Evolutionary conservation across 2,113 vertebrate genomes (phyloP), one percentile per base, ranked within the genome.

Genomic region (Ammodytes dubius): DNA sequence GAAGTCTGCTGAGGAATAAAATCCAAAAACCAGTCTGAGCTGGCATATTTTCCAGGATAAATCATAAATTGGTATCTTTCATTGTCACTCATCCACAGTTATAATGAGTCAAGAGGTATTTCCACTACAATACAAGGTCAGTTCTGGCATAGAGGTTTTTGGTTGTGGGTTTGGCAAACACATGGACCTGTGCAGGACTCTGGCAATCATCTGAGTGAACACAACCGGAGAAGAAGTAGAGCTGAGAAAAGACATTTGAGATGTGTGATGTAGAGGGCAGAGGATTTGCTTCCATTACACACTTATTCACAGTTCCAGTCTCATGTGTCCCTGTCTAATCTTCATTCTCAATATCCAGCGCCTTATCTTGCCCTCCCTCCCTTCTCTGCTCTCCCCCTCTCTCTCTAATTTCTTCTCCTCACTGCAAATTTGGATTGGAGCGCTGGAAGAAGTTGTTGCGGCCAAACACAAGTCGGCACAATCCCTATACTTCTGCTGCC

Each of bases 401-500:
- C 43, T 39, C 35, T 68, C 11, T 50, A 27, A 27, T 12, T 37
- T 1, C 17, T 57, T 52, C 4, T 39, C 35, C 63, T 82, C 63
- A 67, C 70, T 2, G 1, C 4, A 19, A 42, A 79, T 86, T 76
- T 78, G 79, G 86, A 88, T 82, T 27, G 79, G 75, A 86, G 68
- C 35, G 60, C 27, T 27, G 27, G 27, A 27, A 50, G 52, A 54
- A 79, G 67, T 53, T 42, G 70, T 77, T 74, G 10, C 15, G 43
- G 57, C 85, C 83, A 85, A 86, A 88, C 19, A 43, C 52, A n/a
- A 83, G 72, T 81, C 65, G 6, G n/a, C 77, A n/a, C 65, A 39
- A 74, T 63, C 78, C 53, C 53, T 37, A 53, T 64, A 64, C 79
- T 81, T 84, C 82, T 70, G 56, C 63, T 42, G 56, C 5, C 0